Base-by-base conservation (phyloP, 2,113 vertebrate genomes). In the Bucco capensis region DNA sequence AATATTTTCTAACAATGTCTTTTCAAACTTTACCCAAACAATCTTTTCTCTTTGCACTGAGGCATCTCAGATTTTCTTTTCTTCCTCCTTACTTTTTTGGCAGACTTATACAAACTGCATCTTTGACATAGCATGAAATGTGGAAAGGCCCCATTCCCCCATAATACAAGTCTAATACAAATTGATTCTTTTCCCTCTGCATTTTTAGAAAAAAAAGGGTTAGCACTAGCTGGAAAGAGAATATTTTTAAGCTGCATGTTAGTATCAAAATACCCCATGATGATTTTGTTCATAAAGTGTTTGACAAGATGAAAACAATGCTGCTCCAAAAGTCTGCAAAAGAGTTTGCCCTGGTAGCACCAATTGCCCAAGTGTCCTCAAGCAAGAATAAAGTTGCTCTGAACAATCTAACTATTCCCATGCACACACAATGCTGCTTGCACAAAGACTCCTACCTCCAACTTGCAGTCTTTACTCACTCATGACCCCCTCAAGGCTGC, bases 341-440 rank as follows among this genome's bases (percentile, higher is more conserved):
- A 44, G 1, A 30, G 14, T 76, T 73, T 83, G 70, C 51, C 14
- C 14, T 17, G 14, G 10, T 30, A 51, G n/a, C 30, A 28, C 4
- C 15, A 37, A 28, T 27, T 64, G 14, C 25, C 24, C 23, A 58
- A 54, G 33, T 0, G 14, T 1, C 35, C 12, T 13, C 24, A 40
- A 6, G 4, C 6, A 72, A 65, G 2, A 51, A 3, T 2, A 53
- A 13, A 81, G 40, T 44, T 72, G 33, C 24, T 53, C 24, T 35
- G 14, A 73, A 12, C 10, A 65, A 71, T 3, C 8, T 16, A 47
- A 30, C 31, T 17, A 2, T 38, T 49, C 17, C 33, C 22, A 42
- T 7, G 4, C 4, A 33, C 0, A 12, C 0, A 1, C 19, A 50
- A 19, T 19, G 8, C 8, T 77, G 33, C 44, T 89, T 47, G 8